Evolutionary conservation across 2,797 vertebrate genomes (phyloP).

Genomic region (Amniataba percoides): DNA sequence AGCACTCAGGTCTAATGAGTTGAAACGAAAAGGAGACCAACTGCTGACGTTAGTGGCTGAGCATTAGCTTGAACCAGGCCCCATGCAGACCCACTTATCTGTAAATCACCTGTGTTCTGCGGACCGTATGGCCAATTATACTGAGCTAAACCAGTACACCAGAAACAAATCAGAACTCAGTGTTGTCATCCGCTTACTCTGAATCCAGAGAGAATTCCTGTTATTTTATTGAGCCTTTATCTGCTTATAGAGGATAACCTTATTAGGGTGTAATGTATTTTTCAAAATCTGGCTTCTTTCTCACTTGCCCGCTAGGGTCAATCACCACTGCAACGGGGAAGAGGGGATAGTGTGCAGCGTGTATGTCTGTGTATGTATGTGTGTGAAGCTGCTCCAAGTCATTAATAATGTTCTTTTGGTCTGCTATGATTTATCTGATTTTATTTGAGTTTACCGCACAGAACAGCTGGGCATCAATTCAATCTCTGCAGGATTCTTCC

Average conservation of each 20-base stretch:
- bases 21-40: slow-evolving; percentile 64
- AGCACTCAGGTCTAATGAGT: slow-evolving; percentile 73
- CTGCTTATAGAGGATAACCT: slow-evolving; percentile 67
- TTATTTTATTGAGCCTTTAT: slow-evolving; percentile 77
- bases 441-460: slow-evolving; percentile 57
- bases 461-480: slow-evolving; percentile 55
- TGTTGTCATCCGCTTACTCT: slow-evolving; percentile 70
- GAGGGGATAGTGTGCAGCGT: slow-evolving; percentile 26
- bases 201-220: slow-evolving; percentile 66
- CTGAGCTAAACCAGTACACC: slow-evolving; percentile 71
- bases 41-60: slow-evolving; percentile 69
- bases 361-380: slow-evolving; percentile 34
- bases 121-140: slow-evolving; percentile 76
- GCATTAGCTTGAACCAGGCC: slow-evolving; percentile 80
- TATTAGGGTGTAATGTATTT: slow-evolving; percentile 73
- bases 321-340: slow-evolving; percentile 37
- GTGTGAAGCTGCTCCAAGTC: slow-evolving; percentile 57
- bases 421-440: slow-evolving; percentile 49
- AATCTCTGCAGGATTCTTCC: slow-evolving; percentile 42
- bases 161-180: slow-evolving; percentile 71
- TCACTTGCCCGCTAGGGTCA: slow-evolving; percentile 56
- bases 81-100: slow-evolving; percentile 80
- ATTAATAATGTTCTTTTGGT: slow-evolving; percentile 68
- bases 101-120: slow-evolving; percentile 80
- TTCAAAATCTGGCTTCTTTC: slow-evolving; percentile 65